Evolutionary conservation across 2,797 vertebrate genomes (phyloP).

Genomic region (Triplophysa yarkandensis): DNA sequence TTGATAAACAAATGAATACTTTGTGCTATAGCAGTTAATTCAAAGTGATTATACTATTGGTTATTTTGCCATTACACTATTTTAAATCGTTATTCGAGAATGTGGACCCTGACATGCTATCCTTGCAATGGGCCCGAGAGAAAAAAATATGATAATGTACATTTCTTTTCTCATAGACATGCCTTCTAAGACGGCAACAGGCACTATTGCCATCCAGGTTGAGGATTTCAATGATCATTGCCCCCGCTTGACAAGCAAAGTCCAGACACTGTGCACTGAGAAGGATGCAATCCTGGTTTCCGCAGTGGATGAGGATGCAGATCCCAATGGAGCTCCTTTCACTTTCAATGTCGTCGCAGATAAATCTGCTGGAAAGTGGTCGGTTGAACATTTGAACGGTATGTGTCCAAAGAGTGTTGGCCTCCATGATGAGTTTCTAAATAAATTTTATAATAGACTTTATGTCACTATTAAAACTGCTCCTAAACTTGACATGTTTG

Average conservation of each 20-base stretch:
- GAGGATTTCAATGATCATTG: slow-evolving; percentile 87
- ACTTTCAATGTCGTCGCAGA: slow-evolving; percentile 76
- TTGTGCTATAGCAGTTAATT: no score
- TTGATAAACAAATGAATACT: no score
- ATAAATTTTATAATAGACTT: no score
- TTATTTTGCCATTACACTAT: no score
- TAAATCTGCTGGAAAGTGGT: slow-evolving; percentile 76
- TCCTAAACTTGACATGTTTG: not conserved
- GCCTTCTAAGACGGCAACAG: slow-evolving; percentile 74
- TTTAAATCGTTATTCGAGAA: no score
- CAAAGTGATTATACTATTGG: no score
- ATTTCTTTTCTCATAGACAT: slow-evolving; percentile 43
- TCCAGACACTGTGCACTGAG: slow-evolving; percentile 72
- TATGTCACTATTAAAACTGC: not conserved
- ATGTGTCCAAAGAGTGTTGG: slow-evolving; percentile 53
- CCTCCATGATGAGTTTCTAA: not conserved
- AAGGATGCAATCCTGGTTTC: slow-evolving; percentile 71
- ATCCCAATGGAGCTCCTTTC: slow-evolving; percentile 83
- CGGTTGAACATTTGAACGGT: slow-evolving; percentile 78
- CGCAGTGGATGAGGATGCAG: slow-evolving; percentile 78
- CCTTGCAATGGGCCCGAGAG: no score
- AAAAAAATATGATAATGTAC: no score
- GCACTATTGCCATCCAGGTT: slow-evolving; percentile 77
- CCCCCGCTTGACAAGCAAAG: slow-evolving; percentile 73
- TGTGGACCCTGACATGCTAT: no score